phyloP scores from a whole-genome alignment of 1,140 invertebrate species.

The Aricia agestis region DNA sequence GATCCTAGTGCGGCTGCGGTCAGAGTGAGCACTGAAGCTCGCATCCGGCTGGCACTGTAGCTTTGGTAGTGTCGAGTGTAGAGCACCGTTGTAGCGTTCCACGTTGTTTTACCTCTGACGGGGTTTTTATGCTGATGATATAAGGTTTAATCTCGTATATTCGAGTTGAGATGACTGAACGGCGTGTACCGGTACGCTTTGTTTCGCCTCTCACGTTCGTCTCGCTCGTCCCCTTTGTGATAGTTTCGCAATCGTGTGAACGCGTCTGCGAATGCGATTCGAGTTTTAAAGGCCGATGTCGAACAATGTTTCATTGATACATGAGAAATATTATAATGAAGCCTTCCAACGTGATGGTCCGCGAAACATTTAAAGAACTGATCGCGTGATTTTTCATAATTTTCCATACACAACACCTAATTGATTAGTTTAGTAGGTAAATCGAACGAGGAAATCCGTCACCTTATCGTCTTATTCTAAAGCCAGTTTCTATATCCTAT shows the following conservation, averaged over 20 bases:
- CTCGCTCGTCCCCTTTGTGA: constrained; percentile 8
- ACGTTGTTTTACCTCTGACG: not conserved
- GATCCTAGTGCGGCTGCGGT: constrained; percentile 34
- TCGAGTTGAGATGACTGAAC: too few species aligned
- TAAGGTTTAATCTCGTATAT: not conserved
- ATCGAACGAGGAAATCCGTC: not conserved
- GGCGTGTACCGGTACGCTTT: too few species aligned
- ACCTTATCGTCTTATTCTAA: not conserved
- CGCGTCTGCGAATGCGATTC: not conserved
- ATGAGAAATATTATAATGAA: not conserved
- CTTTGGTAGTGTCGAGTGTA: constrained; percentile 3
- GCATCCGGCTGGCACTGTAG: constrained; percentile 36
- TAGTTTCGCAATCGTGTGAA: constrained; percentile 6
- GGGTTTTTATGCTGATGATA: not conserved
- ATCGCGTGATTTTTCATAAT: not conserved
- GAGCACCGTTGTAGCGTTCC: constrained; percentile 4
- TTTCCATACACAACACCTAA: not conserved
- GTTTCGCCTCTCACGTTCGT: not conserved
- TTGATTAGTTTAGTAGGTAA: not conserved
- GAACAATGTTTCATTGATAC: not conserved
- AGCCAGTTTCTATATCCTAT: not conserved
- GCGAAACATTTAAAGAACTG: not conserved
- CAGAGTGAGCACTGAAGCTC: constrained; percentile 35
- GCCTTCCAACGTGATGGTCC: not conserved
- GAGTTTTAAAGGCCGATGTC: not conserved